Base-by-base conservation (phyloP, 2,888 invertebrate genomes). In the Sinhomidia bicolor region DNA sequence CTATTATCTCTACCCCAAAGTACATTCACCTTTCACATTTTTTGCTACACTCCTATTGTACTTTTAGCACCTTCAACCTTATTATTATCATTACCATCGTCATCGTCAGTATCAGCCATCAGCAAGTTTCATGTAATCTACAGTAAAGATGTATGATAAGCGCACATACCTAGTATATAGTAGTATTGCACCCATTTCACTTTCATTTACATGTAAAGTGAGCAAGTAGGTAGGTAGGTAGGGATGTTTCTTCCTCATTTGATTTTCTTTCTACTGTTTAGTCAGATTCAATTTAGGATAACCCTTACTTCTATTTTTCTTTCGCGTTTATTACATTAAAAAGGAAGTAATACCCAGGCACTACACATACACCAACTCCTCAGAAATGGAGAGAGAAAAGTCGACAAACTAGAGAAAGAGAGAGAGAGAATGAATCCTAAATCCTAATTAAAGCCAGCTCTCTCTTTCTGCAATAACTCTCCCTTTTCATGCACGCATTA, bases 391-490 rank as follows among this genome's bases (percentile, higher is more conserved):
- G 44, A n/a, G n/a, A 29, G 36, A 32, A 36, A 79, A 79, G 71
- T 29, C 32, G 65, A 62, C 10, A 62, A 36, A 68, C 20, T 36
- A 23, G 62, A 23, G 32, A 82, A 65, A 74, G 32, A 65, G 14
- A 9, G 47, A n/a, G 10, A 54, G 54, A 79, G 32, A 79, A 36
- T 17, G 36, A 57, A 87, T 71, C 60, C 81, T 74, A 87, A 87
- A 81, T 81, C 81, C 81, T 87, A 87, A 87, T 87, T 87, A 87
- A 87, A 87, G 47, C 62, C 54, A 44, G n/a, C 54, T 62, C 62
- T 62, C 44, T 36, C 20, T 9, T 17, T 57, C 23, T 68, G 32
- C 32, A 76, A 41, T 83, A 74, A 74, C 74, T 83, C 44, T 54
- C 6, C 74, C 20, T 47, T 65, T 68, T 68, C 62, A 17, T 26